phyloP scores from a whole-genome alignment of 2,113 vertebrate species.

The Pelodiscus sinensis region DNA sequence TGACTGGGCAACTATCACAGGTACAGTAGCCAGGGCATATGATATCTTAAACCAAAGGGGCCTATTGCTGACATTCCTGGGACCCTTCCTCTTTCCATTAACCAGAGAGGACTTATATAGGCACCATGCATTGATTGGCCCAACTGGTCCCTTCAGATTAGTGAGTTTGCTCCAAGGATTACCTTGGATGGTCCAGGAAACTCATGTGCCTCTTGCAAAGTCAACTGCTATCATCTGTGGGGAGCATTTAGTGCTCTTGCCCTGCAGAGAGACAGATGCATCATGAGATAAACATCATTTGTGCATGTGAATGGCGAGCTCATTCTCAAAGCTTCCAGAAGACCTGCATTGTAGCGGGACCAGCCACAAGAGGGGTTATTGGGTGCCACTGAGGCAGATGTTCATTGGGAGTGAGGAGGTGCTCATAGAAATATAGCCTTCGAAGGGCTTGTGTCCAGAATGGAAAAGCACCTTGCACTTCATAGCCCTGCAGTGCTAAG shows the following conservation, averaged over 20 bases:
- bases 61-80: background rate
- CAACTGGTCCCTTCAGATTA: background rate
- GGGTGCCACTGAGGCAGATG: background rate
- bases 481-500: background rate
- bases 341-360: background rate
- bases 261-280: background rate
- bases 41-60: background rate
- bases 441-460: background rate
- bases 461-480: background rate
- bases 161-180: background rate
- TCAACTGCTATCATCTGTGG: background rate
- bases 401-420: background rate
- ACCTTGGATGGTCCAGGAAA: background rate
- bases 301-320: background rate
- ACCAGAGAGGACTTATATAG: background rate
- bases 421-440: background rate
- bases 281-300: background rate
- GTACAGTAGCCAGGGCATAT: conserved; percentile 60
- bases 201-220: background rate
- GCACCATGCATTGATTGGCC: background rate
- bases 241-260: background rate
- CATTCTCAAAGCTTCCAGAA: background rate
- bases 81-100: background rate
- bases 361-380: background rate
- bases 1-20: conserved; percentile 86